A percentile compares a stretch with the other conserved stretches of the same genome.
Evolutionary conservation across 1,140 invertebrate genomes (phyloP).

Genomic region (Rhopalosiphum maidis): DNA sequence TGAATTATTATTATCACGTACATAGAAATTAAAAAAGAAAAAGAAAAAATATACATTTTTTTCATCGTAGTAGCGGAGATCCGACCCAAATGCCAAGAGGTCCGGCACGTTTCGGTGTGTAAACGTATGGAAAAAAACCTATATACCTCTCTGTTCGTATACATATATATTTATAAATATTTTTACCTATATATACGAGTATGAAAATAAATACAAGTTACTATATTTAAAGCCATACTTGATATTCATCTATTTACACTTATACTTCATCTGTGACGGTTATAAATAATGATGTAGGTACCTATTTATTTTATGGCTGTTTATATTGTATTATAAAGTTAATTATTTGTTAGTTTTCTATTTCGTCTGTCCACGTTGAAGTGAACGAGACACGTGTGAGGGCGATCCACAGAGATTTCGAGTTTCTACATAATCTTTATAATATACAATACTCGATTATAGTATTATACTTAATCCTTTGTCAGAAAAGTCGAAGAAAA

Average conservation of each 20-base stretch:
- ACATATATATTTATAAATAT: not conserved
- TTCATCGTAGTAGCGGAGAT: not conserved
- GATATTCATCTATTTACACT: too few species aligned
- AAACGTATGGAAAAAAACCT: not conserved
- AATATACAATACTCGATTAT: not conserved
- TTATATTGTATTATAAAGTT: not conserved
- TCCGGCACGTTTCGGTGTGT: not conserved
- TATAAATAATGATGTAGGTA: not conserved
- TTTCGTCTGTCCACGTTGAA: not conserved
- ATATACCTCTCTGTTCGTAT: not conserved
- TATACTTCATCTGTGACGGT: too few species aligned
- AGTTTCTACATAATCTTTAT: not conserved
- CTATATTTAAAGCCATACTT: not conserved
- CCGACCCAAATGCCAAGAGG: not conserved
- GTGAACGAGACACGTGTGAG: not conserved
- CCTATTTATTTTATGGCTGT: too few species aligned
- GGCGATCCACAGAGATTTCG: not conserved
- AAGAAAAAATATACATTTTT: not conserved
- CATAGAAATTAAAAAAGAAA: conserved; percentile 4
- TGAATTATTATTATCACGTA: not conserved
- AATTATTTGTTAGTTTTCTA: not conserved
- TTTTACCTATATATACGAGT: too few species aligned
- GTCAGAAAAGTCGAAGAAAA: not conserved
- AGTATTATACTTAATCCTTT: not conserved
- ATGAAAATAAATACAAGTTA: not conserved